A percentile compares a stretch with the other conserved stretches of the same genome.
Conservation (phyloP, 2,113 vertebrate genomes). For the Melozone crissalis region DNA sequence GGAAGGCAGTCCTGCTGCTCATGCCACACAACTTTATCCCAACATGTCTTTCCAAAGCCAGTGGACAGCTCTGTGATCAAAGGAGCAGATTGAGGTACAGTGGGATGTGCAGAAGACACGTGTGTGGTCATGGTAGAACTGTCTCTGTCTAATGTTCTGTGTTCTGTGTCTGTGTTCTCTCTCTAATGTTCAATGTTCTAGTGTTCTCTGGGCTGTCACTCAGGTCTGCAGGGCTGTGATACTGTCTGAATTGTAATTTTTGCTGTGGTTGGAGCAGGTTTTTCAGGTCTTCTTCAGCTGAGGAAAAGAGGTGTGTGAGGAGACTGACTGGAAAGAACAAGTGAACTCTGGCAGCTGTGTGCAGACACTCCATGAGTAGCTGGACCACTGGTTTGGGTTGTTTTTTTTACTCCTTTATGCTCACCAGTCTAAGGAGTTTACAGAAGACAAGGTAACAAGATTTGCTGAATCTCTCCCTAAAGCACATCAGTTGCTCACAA, state of each 20-base stretch:
- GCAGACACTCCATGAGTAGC: neutral
- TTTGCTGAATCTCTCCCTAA: neutral
- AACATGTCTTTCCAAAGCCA: neutral
- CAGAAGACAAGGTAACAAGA: neutral
- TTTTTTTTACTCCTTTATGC: neutral
- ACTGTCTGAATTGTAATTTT: neutral
- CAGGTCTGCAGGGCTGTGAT: neutral
- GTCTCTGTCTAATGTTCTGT: neutral
- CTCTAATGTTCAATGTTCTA: fast-evolving
- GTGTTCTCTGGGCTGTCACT: neutral
- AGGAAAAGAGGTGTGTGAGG: neutral
- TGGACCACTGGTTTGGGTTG: neutral
- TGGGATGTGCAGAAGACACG: neutral
- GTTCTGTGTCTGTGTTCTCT: neutral
- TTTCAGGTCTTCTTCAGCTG: neutral
- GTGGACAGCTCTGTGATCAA: neutral
- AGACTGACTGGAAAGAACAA: neutral
- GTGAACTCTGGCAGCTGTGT: neutral
- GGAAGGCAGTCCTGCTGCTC: neutral
- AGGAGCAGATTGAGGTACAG: neutral
- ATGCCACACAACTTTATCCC: neutral
- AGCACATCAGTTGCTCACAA: neutral
- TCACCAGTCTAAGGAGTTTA: neutral
- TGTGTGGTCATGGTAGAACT: neutral
- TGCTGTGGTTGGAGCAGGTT: neutral